These are phyloP conservation scores for Apamea monoglypha DNA, from an alignment of 2,888 invertebrate genomes.

Conservation along the genomic window DNA sequence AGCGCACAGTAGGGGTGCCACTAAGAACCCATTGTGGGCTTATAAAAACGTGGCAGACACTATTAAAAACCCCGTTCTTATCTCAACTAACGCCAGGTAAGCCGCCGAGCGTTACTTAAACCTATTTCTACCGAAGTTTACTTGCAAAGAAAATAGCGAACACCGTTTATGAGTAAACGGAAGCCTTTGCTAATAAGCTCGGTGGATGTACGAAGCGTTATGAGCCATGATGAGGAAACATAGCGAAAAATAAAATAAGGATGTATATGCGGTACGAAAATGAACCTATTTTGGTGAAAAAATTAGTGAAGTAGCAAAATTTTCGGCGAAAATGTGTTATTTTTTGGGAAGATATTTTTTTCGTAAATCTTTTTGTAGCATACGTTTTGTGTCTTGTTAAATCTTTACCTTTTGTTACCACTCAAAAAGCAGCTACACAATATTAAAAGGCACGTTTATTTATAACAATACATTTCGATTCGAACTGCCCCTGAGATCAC, in stretches of 20 bases:
- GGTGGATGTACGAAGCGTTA: conserved; percentile 69
- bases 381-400: conserved; percentile 9
- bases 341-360: neutral
- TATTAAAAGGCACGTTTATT: too few species aligned
- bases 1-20: conserved; percentile 35
- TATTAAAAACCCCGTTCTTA: conserved; percentile 71
- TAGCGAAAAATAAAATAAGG: conserved; percentile 60
- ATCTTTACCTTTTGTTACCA: neutral
- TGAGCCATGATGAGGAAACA: conserved; percentile 59
- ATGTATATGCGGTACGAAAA: conserved; percentile 29
- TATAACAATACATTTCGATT: neutral
- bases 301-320: conserved; percentile 26
- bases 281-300: conserved; percentile 36
- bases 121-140: conserved; percentile 72
- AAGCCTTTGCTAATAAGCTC: conserved; percentile 77
- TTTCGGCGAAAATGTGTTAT: neutral
- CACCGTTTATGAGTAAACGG: conserved; percentile 76
- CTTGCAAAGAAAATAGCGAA: conserved; percentile 75
- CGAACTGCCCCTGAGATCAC: neutral
- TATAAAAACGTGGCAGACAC: conserved; percentile 65
- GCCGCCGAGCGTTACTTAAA: conserved; percentile 71
- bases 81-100: conserved; percentile 73
- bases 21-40: conserved; percentile 45
- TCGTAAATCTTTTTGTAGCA: neutral
- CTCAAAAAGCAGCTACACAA: neutral